These are phyloP conservation scores for Cydia pomonella DNA, from an alignment of 1,140 invertebrate genomes.

Conservation along the genomic window DNA sequence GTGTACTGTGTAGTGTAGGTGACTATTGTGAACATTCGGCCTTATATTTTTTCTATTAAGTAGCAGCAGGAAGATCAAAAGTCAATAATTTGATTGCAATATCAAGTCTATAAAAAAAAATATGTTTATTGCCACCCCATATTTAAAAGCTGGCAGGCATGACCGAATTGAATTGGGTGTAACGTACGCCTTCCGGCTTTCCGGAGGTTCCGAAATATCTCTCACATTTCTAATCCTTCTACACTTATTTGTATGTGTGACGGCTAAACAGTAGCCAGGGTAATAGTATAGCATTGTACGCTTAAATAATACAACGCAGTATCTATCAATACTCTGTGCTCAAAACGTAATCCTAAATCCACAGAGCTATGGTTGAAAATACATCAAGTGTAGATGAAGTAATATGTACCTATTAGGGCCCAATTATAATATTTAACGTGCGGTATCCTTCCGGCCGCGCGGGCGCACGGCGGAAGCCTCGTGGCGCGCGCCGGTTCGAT, in stretches of 20 bases:
- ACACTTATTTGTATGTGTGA: not conserved
- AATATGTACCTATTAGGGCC: not conserved
- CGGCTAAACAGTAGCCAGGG: not conserved
- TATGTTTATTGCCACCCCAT: not conserved
- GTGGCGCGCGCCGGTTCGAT: constrained; percentile 52
- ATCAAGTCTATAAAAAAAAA: too few species aligned
- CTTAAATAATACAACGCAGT: not conserved
- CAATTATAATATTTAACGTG: constrained; percentile 34
- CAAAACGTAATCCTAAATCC: not conserved
- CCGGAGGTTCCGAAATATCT: not conserved
- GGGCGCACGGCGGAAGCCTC: constrained; percentile 57
- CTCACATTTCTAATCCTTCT: not conserved
- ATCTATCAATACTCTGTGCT: not conserved
- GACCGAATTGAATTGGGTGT: not conserved
- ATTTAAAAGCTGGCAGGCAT: not conserved
- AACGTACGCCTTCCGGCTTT: not conserved
- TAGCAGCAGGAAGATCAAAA: too few species aligned
- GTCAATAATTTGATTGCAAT: too few species aligned
- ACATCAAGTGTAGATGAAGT: not conserved
- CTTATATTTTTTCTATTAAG: too few species aligned
- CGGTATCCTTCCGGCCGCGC: constrained; percentile 56
- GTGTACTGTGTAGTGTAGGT: too few species aligned
- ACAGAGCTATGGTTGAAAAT: not conserved
- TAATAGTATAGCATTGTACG: not conserved
- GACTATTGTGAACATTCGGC: too few species aligned